Base-by-base conservation (phyloP, 2,888 invertebrate genomes). In the Zonitis immaculata region DNA sequence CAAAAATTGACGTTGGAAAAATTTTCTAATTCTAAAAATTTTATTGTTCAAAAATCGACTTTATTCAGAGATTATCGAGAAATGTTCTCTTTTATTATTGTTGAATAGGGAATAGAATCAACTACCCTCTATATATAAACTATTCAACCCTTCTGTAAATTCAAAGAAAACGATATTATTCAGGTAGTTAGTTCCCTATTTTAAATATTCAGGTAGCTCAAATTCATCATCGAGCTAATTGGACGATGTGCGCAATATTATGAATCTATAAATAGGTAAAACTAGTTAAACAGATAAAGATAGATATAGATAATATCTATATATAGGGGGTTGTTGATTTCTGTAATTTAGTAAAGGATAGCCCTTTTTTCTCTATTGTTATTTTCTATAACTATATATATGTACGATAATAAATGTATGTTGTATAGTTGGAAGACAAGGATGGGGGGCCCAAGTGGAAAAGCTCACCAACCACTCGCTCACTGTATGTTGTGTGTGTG, bases 391-490 rank as follows among this genome's bases (percentile, higher is more conserved):
- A 9, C 8, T 16, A 14, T n/a, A 12, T 9, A 35, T n/a, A n/a
- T n/a, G n/a, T n/a, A n/a, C n/a, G n/a, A n/a, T n/a, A n/a, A n/a
- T n/a, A n/a, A n/a, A n/a, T n/a, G n/a, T n/a, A n/a, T n/a, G n/a
- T n/a, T n/a, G n/a, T n/a, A n/a, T n/a, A n/a, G n/a, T n/a, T n/a
- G 14, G 7, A 6, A 35, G 35, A 35, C 18, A 35, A 16, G 16
- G 35, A 35, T 18, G 39, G 39, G 39, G 39, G 18, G 7, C 39
- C 39, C 20, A 20, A 20, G 20, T 42, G 42, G 35, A n/a, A 55
- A 56, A 52, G 52, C 52, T 52, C 52, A 46, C 49, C 50, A 50
- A 42, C 54, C 56, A 49, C 52, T 53, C 56, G 47, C 51, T 49
- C 47, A 49, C 51, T 57, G 57, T 52, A 53, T 48, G 46, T 22